A percentile compares a stretch with the other conserved stretches of the same genome.
These are phyloP conservation scores for Chromobotia macracanthus DNA, from an alignment of 2,797 vertebrate genomes.

Conservation along the genomic window DNA sequence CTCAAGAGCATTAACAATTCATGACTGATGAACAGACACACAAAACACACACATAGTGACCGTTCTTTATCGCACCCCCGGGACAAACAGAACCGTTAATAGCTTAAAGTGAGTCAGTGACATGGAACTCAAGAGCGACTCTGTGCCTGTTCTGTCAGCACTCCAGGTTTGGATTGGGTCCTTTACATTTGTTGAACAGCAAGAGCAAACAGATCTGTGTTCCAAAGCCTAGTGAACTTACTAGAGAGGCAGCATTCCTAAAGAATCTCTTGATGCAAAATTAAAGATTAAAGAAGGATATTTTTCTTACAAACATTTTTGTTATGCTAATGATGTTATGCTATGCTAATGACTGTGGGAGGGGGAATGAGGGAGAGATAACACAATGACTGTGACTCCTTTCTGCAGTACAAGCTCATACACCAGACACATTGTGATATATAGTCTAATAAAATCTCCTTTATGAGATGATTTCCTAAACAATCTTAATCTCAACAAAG, in stretches of 20 bases:
- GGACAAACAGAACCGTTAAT: background rate
- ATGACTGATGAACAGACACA: background rate
- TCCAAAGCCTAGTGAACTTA: background rate
- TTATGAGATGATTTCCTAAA: no score
- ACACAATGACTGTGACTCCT: background rate
- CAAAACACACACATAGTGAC: conserved; percentile 32
- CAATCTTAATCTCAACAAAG: no score
- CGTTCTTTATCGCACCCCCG: conserved; percentile 9
- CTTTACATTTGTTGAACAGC: background rate
- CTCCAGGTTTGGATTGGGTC: background rate
- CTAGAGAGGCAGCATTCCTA: no score
- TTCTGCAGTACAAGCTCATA: background rate
- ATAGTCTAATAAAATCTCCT: no score
- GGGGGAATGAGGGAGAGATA: background rate
- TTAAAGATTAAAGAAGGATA: no score
- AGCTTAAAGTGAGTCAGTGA: conserved; percentile 37
- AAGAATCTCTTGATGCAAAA: no score
- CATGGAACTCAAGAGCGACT: conserved; percentile 19
- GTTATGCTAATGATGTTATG: no score
- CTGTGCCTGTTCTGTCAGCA: conserved; percentile 5
- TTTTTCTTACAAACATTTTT: no score
- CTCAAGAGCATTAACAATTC: conserved; percentile 1
- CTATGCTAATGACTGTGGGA: background rate
- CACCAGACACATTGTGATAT: background rate
- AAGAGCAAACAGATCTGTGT: background rate